Percentiles rank a stretch among this genome's conserved stretches.
phyloP scores from a whole-genome alignment of 2,113 vertebrate genomes.

The Microtus montanus region DNA sequence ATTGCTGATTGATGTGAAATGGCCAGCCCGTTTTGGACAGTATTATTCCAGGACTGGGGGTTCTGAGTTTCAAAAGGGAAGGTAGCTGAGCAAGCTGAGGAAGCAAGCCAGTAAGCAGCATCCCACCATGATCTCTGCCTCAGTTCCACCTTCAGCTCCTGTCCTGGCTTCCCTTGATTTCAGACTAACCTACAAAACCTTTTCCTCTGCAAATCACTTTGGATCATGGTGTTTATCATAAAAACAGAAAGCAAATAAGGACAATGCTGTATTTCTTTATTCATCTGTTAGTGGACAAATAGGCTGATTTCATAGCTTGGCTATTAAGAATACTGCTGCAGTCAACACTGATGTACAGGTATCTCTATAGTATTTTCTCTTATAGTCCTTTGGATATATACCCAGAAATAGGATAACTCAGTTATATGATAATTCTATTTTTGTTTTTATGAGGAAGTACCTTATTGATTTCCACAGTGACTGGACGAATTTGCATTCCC shows the following conservation, averaged over 20 bases:
- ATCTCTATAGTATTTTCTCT: neutral
- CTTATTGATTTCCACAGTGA: neutral
- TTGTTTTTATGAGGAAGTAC: neutral
- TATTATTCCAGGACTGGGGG: neutral
- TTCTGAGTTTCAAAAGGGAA: neutral
- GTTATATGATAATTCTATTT: neutral
- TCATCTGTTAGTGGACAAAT: neutral
- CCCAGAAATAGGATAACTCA: neutral
- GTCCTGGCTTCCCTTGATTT: neutral
- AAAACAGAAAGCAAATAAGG: neutral
- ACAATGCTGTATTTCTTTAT: neutral
- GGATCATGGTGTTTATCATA: neutral
- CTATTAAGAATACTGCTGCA: neutral
- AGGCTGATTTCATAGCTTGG: neutral
- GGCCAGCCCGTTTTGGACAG: neutral
- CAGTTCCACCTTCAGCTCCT: neutral
- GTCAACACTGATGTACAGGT: neutral
- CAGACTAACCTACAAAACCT: neutral
- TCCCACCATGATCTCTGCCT: neutral
- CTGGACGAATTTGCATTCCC: neutral
- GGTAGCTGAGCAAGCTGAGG: neutral
- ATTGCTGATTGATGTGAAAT: neutral
- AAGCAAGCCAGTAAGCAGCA: neutral
- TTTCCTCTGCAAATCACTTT: neutral
- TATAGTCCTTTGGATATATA: neutral